Conservation (phyloP, 1,140 invertebrate genomes). For the Pseudomyrmex sp. region DNA sequence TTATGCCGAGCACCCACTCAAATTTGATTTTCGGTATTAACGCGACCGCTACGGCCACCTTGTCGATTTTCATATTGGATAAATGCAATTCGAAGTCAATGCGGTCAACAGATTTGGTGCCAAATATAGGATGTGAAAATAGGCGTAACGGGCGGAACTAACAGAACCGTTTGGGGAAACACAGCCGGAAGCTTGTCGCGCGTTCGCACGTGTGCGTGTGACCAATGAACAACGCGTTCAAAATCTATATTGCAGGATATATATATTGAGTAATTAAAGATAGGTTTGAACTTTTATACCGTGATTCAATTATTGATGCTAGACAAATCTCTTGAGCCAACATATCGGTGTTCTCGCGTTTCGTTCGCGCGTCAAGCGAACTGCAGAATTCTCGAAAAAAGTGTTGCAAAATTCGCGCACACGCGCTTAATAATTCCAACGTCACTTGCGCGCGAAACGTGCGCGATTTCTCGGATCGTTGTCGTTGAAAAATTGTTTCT, state of each 20-base stretch:
- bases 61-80: conserved; percentile 24
- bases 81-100: conserved; percentile 1
- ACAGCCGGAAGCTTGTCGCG: not conserved
- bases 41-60: not conserved
- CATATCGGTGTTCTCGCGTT: too few relatives aligned
- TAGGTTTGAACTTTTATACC: not conserved
- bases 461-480: conserved; percentile 18
- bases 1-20: too few relatives aligned
- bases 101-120: not conserved
- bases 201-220: not conserved
- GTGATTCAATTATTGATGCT: not conserved
- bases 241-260: not conserved
- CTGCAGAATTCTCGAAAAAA: not conserved
- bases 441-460: not conserved
- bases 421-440: not conserved
- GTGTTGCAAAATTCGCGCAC: too few relatives aligned
- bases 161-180: not conserved
- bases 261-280: not conserved
- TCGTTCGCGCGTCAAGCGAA: not conserved
- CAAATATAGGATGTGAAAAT: conserved; percentile 6
- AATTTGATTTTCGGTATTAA: too few relatives aligned
- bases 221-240: not conserved
- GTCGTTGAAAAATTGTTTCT: not conserved
- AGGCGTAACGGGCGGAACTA: not conserved
- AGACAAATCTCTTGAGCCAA: not conserved